Evolutionary conservation across 2,888 invertebrate genomes (phyloP).

Genomic region (Eupeodes latifasciatus): DNA sequence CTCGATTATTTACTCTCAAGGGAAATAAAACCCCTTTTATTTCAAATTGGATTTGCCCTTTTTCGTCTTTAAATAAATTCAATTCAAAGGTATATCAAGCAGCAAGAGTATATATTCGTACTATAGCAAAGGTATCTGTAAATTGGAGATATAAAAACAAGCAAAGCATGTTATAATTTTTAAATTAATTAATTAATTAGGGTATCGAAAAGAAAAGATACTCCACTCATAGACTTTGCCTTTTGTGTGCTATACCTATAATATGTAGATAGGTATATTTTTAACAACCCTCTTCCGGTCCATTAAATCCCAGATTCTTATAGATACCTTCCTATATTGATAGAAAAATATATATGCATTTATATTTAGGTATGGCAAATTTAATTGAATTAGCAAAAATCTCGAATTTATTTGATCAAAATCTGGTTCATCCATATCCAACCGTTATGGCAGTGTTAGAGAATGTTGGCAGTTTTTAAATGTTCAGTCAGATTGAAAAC

Average conservation of each 20-base stretch:
- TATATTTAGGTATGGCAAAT: not conserved
- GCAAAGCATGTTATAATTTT: conserved; percentile 28
- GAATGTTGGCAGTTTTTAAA: not conserved
- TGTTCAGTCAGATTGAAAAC: not conserved
- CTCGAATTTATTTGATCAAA: not conserved
- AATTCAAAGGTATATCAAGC: conserved; percentile 18
- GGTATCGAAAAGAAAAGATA: not conserved
- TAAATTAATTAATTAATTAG: conserved; percentile 30
- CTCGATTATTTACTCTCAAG: not conserved
- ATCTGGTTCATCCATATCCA: not conserved
- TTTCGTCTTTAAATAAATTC: conserved; percentile 17
- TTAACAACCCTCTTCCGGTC: conserved; percentile 41
- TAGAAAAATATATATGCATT: not conserved
- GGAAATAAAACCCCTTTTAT: conserved; percentile 6
- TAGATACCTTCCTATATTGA: conserved; percentile 34
- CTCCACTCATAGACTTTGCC: not conserved
- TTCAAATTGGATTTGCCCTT: conserved; percentile 21
- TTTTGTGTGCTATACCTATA: no score
- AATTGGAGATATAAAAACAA: not conserved
- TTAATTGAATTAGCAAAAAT: conserved; percentile 47
- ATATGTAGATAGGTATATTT: not conserved
- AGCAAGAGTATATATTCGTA: not conserved
- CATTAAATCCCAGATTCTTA: conserved; percentile 33
- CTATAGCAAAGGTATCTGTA: no score
- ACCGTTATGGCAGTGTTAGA: not conserved